These are phyloP conservation scores for Chymomyza procnemis DNA, from an alignment of 2,888 invertebrate species.

Conservation along the genomic window DNA sequence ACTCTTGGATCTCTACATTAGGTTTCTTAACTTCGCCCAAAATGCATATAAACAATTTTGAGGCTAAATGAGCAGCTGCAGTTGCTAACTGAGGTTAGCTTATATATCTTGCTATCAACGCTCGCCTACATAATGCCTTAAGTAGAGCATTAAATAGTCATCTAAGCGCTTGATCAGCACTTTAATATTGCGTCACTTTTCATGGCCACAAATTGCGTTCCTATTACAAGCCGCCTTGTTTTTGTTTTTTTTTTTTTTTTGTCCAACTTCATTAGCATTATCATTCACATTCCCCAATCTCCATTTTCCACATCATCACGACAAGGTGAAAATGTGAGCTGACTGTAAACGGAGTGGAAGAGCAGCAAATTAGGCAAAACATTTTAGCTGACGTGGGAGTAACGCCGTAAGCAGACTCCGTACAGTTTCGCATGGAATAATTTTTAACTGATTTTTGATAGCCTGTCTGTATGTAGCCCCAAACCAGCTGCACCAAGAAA, in stretches of 20 bases:
- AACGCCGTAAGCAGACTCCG: background rate
- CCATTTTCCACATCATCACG: background rate
- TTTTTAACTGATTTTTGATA: slow-evolving; percentile 28
- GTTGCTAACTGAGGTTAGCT: too few species aligned
- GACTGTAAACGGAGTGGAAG: background rate
- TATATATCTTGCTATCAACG: background rate
- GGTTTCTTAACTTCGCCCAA: too few species aligned
- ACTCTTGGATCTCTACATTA: too few species aligned
- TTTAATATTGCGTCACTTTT: background rate
- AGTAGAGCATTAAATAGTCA: background rate
- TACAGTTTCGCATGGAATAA: background rate
- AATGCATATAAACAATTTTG: too few species aligned
- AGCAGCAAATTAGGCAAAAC: background rate
- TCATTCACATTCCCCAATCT: background rate
- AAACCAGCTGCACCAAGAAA: background rate
- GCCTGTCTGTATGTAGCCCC: background rate
- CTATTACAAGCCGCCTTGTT: background rate
- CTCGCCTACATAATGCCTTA: background rate
- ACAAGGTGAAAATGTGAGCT: slow-evolving; percentile 1
- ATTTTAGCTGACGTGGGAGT: background rate
- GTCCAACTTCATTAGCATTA: slow-evolving; percentile 1
- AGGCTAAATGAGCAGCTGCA: too few species aligned
- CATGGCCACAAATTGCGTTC: background rate
- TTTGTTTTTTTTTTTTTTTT: too few species aligned
- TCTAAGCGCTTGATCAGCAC: background rate